Conservation (phyloP, 2,113 vertebrate genomes). For the Otus sunia region DNA sequence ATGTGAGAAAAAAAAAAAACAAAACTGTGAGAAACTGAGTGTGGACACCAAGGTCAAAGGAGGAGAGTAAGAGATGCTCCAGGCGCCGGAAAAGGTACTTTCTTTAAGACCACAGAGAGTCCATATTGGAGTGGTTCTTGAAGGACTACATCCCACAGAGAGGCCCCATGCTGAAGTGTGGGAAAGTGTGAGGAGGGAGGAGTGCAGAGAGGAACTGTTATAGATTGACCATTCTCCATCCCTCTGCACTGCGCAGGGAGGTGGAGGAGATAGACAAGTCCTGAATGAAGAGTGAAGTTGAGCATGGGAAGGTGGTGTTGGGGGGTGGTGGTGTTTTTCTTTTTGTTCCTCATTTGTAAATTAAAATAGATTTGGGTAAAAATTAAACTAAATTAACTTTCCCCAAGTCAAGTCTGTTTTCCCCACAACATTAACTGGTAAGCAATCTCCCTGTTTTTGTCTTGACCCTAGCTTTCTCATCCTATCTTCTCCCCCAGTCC, state of each 20-base stretch:
- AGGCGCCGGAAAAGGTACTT: background rate
- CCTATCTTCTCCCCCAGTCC: background rate
- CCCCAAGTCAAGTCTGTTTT: background rate
- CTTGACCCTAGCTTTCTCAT: background rate
- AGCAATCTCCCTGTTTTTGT: background rate
- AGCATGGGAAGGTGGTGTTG: background rate
- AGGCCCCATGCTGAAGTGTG: background rate
- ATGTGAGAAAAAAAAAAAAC: background rate
- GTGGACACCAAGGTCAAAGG: background rate
- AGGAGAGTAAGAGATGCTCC: background rate
- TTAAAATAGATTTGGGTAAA: too few species aligned
- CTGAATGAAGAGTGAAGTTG: background rate
- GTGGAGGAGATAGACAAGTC: background rate
- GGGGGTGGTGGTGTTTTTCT: background rate
- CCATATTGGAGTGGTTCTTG: background rate
- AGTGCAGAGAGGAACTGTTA: background rate
- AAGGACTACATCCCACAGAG: background rate
- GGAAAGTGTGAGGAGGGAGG: background rate
- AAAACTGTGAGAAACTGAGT: background rate
- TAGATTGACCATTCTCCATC: background rate
- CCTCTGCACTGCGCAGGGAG: fast-evolving
- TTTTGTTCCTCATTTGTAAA: background rate
- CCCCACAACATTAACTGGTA: background rate
- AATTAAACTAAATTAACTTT: background rate
- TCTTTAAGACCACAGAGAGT: background rate